These are phyloP conservation scores for Entelurus aequoreus DNA, from an alignment of 2,113 vertebrate genomes.

Conservation along the genomic window DNA sequence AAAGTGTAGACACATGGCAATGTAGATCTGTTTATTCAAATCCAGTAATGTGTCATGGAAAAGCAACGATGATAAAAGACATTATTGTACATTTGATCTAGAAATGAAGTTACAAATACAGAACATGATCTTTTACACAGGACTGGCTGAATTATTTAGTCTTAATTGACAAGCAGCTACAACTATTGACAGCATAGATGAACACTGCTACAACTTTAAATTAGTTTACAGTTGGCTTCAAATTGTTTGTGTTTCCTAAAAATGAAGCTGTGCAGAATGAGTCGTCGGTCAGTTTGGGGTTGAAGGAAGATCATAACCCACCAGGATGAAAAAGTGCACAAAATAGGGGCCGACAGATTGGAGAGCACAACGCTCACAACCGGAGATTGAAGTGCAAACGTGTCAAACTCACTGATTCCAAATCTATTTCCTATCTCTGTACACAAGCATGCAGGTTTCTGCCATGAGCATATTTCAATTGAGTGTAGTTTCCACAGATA, in stretches of 20 bases:
- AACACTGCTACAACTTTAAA: slow-evolving; percentile 12
- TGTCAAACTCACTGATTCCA: neutral
- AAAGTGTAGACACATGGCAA: neutral
- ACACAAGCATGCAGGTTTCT: slow-evolving; percentile 17
- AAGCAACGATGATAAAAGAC: slow-evolving; percentile 20
- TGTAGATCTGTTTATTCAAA: slow-evolving; percentile 37
- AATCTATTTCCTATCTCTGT: slow-evolving; percentile 8
- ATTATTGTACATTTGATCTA: slow-evolving; percentile 11
- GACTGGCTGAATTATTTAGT: slow-evolving; percentile 11
- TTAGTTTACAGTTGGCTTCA: slow-evolving; percentile 1
- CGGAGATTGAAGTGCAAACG: neutral
- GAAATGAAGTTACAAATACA: slow-evolving; percentile 19
- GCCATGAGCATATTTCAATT: neutral
- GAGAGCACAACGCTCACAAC: neutral
- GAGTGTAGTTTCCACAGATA: slow-evolving; percentile 7
- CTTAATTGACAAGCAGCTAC: slow-evolving; percentile 35
- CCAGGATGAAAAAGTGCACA: neutral
- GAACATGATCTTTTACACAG: slow-evolving; percentile 31
- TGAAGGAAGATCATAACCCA: neutral
- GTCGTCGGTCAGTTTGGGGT: neutral
- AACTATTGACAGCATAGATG: slow-evolving; percentile 13
- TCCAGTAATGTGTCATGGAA: slow-evolving; percentile 18
- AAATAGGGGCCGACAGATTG: neutral
- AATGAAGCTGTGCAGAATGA: neutral
- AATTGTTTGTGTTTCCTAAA: neutral